Percentiles rank a stretch among this genome's conserved stretches.
phyloP scores from a whole-genome alignment of 2,888 invertebrate species.

The Thereva nobilitata region DNA sequence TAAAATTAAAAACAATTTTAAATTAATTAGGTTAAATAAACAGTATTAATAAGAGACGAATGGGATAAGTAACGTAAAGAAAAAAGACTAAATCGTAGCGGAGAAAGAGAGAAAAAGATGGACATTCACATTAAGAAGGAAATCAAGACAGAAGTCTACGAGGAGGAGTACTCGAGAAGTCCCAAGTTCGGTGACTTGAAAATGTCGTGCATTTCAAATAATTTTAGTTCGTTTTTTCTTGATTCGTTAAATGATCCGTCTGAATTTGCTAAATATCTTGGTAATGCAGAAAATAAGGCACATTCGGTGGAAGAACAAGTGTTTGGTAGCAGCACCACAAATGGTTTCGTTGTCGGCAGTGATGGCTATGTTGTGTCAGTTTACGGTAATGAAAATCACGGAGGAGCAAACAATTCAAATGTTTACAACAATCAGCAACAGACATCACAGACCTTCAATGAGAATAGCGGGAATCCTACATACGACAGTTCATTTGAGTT shows the following conservation, averaged over 20 bases:
- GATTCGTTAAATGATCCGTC: conserved; percentile 58
- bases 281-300: conserved; percentile 57
- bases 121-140: conserved; percentile 40
- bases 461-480: conserved; percentile 46
- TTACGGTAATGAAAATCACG: conserved; percentile 39
- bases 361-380: conserved; percentile 32
- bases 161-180: conserved; percentile 29
- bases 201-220: conserved; percentile 59
- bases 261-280: conserved; percentile 57
- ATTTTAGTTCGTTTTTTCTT: conserved; percentile 58
- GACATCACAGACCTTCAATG: conserved; percentile 16
- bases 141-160: conserved; percentile 39
- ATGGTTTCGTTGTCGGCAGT: conserved; percentile 5
- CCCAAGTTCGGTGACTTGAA: conserved; percentile 42
- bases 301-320: conserved; percentile 53
- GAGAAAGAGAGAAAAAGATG: conserved; percentile 38
- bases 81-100: background rate
- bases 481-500: conserved; percentile 56
- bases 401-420: conserved; percentile 41
- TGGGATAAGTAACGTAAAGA: conserved; percentile 23
- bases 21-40: conserved; percentile 38
- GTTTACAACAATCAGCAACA: conserved; percentile 20
- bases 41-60: conserved; percentile 29
- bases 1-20: conserved; percentile 27
- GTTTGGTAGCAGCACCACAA: conserved; percentile 16